Evolutionary conservation across 2,113 vertebrate genomes (phyloP).

Genomic region (Naja naja): DNA sequence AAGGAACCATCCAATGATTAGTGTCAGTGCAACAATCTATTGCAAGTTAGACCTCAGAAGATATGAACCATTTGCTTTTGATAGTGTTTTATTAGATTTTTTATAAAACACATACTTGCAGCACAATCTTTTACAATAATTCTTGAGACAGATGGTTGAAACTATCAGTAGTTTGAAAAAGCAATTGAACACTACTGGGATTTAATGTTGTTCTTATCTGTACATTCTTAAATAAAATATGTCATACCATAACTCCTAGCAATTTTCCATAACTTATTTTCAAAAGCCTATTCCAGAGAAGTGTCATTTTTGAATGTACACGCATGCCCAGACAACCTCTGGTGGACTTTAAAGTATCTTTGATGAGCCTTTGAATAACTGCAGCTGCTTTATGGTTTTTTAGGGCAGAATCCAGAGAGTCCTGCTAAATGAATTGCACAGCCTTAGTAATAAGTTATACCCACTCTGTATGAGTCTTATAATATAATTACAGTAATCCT

Average conservation of each 20-base stretch:
- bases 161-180: neutral
- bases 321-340: neutral
- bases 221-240: neutral
- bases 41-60: neutral
- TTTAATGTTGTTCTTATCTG: accelerated
- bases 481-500: neutral
- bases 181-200: neutral
- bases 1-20: conserved; percentile 7
- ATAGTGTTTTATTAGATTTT: neutral
- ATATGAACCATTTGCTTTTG: neutral
- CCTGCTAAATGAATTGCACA: neutral
- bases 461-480: accelerated
- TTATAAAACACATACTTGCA: neutral
- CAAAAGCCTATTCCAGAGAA: neutral
- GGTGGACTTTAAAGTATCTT: neutral
- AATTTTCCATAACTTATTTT: neutral
- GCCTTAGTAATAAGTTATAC: accelerated
- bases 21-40: neutral
- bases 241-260: accelerated
- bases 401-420: neutral
- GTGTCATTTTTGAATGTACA: neutral
- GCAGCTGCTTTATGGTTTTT: neutral
- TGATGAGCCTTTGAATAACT: neutral
- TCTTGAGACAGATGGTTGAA: neutral
- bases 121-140: neutral